A percentile compares a stretch with the other conserved stretches of the same genome.
Evolutionary conservation across 2,113 vertebrate species (phyloP).

Genomic region (Edolisoma coerulescens): DNA sequence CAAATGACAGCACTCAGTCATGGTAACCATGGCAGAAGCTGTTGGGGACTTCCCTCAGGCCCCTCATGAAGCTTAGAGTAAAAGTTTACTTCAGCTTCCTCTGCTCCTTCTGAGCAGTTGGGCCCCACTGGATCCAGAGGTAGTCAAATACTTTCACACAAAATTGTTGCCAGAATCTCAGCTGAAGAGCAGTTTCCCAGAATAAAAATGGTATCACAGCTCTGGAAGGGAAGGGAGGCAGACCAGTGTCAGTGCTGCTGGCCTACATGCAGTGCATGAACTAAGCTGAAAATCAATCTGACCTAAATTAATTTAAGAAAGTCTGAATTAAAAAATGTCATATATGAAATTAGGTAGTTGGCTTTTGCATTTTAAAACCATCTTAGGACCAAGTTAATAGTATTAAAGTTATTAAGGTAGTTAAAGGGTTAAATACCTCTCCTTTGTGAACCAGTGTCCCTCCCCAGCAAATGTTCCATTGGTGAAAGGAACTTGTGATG

Average conservation of each 20-base stretch:
- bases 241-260: background rate
- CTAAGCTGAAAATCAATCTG: background rate
- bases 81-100: conserved; percentile 16
- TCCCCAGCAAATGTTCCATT: too few relatives aligned
- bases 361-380: too few relatives aligned
- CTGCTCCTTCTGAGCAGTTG: background rate
- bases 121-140: background rate
- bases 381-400: too few relatives aligned
- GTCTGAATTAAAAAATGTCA: background rate
- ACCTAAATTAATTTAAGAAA: background rate
- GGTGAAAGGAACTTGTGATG: too few relatives aligned
- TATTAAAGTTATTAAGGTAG: too few relatives aligned
- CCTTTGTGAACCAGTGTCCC: too few relatives aligned
- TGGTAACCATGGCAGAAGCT: background rate
- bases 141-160: background rate
- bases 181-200: background rate
- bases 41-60: background rate
- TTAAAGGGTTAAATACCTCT: too few relatives aligned
- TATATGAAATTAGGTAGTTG: too few relatives aligned
- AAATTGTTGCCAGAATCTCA: conserved; percentile 31
- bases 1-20: background rate
- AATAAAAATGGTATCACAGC: background rate
- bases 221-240: background rate
- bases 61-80: background rate
- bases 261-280: background rate